Conservation (phyloP, 2,113 vertebrate genomes). For the Eptatretus burgeri region DNA sequence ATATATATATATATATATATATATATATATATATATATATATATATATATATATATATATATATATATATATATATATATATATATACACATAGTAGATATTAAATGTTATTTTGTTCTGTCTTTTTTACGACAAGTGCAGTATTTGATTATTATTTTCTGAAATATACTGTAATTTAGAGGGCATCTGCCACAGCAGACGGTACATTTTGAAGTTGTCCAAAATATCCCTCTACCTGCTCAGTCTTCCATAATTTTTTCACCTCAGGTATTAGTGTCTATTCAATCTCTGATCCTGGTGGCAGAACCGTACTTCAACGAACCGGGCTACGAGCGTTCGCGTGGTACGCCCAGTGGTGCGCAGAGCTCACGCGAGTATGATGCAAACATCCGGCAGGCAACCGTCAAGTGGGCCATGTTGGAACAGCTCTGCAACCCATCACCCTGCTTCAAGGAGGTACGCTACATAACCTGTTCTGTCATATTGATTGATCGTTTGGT, state of each 20-base stretch:
- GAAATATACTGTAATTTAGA: neutral
- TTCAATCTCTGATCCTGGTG: slow-evolving; percentile 88
- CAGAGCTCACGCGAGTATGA: slow-evolving; percentile 94
- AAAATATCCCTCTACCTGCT: neutral
- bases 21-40: too few relatives aligned
- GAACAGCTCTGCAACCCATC: slow-evolving; percentile 89
- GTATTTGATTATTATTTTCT: too few relatives aligned
- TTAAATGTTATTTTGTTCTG: too few relatives aligned
- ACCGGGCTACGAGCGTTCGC: slow-evolving; percentile 71
- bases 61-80: too few relatives aligned
- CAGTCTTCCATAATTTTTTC: slow-evolving; percentile 6
- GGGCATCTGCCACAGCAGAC: neutral
- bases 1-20: too few relatives aligned
- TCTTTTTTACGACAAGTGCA: too few relatives aligned
- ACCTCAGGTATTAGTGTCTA: slow-evolving; percentile 65
- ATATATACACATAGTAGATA: too few relatives aligned
- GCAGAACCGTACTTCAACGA: slow-evolving; percentile 94
- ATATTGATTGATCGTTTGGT: too few relatives aligned
- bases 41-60: too few relatives aligned
- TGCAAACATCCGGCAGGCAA: slow-evolving; percentile 82
- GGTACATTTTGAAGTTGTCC: neutral
- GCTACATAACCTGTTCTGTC: neutral
- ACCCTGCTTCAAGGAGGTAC: slow-evolving; percentile 87
- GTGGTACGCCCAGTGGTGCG: slow-evolving; percentile 74
- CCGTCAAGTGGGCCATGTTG: slow-evolving; percentile 95